Evolutionary conservation across 2,797 vertebrate genomes (phyloP), one percentile per base, ranked within the genome.

Genomic region (Gymnodraco acuticeps): DNA sequence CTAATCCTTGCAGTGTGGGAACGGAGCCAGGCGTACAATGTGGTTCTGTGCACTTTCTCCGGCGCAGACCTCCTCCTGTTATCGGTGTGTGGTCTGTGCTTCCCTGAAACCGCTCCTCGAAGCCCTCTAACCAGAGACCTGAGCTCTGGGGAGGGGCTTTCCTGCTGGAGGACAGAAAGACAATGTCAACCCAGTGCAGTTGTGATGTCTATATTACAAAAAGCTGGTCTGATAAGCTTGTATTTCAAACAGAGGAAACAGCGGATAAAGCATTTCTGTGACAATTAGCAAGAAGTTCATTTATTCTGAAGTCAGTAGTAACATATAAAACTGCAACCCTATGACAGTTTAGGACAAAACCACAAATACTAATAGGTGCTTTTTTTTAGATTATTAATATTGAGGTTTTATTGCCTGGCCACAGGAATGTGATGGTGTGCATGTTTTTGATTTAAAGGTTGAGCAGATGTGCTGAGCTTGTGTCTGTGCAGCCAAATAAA

Each of bases 91-190:
- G 86, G 83, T 89, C 86, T 68, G 1, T 60, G 81, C 19, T 92
- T 80, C 75, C 91, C 92, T 4, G 87, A 92, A 73, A 90, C 91
- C 68, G 90, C 92, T 73, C 64, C 91, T 77, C 41, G 85, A 64
- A 94, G 53, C 64, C 95, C 94, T 67, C 88, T 89, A 75, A 94
- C 81, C 46, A 95, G 90, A 77, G 91, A 94, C 73, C 92, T 88
- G 16, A 94, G 78, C 79, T 95, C 93, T 45, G 77, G 77, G 51
- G 92, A 3, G 0, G 93, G 90, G 54, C 94, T 90, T 72, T 94
- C 90, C 84, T 90, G 89, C 78, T 88, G 53, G 47, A 67, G 53
- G 55, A 78, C 23, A 48, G 64, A 73, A 16, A 79, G 63, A 63
- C 50, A 54, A 50, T 11, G 65, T 77, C 48, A 73, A 59, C 60